Base-by-base conservation (phyloP, 92 coral and sea anemone genomes). In the Zoanthus gigantus region DNA sequence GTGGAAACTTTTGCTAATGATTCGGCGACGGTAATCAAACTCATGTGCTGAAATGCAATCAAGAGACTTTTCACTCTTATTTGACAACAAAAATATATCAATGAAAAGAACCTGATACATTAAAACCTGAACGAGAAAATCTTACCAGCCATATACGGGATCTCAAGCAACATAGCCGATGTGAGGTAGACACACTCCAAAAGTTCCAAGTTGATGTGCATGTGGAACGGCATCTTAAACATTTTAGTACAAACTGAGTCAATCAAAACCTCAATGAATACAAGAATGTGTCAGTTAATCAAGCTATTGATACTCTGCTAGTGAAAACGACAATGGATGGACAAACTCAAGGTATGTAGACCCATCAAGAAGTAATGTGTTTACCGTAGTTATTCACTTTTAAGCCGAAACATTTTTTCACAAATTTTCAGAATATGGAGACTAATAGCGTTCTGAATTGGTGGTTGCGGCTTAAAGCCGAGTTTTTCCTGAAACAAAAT, bases 1-100 rank as follows among this genome's bases (percentile, higher is more conserved):
- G 83, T 97, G 99, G 79, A 97, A 97, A 79, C 99, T 97, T 82
- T 97, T 97, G 87, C 99, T 97, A 85, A 97, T 93, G 71, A 97
- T 82, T n/a, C 96, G 94, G 50, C 98, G 94, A 47, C 99, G 92
- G 83, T 95, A 94, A 50, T 97, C 99, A 89, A 95, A 89, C 7
- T 97, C 98, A 79, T 96, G 99, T 7, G 98, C 99, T 96, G 84
- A 48, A 93, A 91, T 71, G 31, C 17, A 53, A 71, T 14, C 42
- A 75, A 75, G 56, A n/a, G 18, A 15, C 6, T 47, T 13, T 5
- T 46, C 7, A 47, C 18, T 6, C 8, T 12, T 46, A 12, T 44
- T 72, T 10, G 15, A 37, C 13, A 15, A 32, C 44, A 72, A 72
- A 42, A 42, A 72, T 37, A 34, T 48, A 34, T 10, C 56, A 50